Evolutionary conservation across 92 coral and sea anemone genomes (phyloP).

Genomic region (Phenganax marumi): DNA sequence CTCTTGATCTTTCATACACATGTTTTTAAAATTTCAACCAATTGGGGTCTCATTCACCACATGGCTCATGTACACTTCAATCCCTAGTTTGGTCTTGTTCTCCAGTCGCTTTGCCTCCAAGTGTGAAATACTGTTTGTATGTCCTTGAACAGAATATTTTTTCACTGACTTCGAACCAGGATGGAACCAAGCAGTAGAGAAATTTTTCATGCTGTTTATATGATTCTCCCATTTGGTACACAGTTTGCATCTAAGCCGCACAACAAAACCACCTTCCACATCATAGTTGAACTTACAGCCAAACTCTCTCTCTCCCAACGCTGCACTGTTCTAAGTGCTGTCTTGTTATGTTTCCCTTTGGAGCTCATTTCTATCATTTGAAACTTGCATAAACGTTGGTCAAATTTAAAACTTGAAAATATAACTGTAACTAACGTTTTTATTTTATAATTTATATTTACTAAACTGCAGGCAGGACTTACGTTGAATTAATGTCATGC

Average conservation of each 20-base stretch:
- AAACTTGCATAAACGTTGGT: not conserved
- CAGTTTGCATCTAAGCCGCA: constrained; percentile 11
- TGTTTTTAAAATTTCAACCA: constrained; percentile 9
- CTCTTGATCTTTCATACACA: constrained; percentile 5
- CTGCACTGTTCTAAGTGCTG: not conserved
- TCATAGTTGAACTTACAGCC: not conserved
- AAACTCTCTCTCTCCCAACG: constrained; percentile 3
- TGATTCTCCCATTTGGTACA: constrained; percentile 3
- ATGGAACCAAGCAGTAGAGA: constrained; percentile 1
- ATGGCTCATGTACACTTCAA: constrained; percentile 7
- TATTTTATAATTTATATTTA: too few species aligned
- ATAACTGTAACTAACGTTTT: not conserved
- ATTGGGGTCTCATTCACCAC: constrained; percentile 1
- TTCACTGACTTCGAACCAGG: constrained; percentile 9
- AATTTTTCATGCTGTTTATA: constrained; percentile 6
- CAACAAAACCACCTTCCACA: constrained; percentile 6
- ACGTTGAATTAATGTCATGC: too few species aligned
- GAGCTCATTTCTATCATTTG: not conserved
- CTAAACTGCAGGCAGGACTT: too few species aligned
- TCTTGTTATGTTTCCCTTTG: not conserved
- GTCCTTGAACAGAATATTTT: not conserved
- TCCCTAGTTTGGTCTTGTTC: constrained; percentile 8
- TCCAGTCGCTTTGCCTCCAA: constrained; percentile 17
- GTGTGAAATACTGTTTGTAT: constrained; percentile 6
- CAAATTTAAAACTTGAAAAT: not conserved